Percentiles rank a stretch among this genome's conserved stretches.
Conservation (phyloP, 2,113 vertebrate genomes). For the Ursus arctos region DNA sequence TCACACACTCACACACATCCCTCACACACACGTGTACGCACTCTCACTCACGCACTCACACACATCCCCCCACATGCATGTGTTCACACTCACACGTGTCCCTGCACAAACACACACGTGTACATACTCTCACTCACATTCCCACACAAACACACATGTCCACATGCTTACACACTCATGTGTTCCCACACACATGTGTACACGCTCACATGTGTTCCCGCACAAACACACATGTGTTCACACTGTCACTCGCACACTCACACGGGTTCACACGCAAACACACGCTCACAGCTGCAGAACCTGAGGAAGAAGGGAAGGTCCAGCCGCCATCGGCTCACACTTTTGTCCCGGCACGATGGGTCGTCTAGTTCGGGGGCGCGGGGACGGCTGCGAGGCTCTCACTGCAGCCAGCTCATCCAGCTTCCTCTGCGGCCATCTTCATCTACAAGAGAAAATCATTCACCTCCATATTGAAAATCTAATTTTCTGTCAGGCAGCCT, state of each 20-base stretch:
- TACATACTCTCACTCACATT: too few species aligned
- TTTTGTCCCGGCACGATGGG: rapidly evolving
- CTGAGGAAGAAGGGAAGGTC: background rate
- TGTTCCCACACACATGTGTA: background rate
- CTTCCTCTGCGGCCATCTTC: background rate
- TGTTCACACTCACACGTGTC: too few species aligned
- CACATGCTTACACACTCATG: background rate
- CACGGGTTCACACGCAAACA: background rate
- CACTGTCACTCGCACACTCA: background rate
- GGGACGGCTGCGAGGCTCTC: rapidly evolving
- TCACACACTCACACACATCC: too few species aligned
- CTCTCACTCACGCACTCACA: too few species aligned
- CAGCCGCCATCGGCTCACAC: rapidly evolving
- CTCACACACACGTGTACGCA: rapidly evolving
- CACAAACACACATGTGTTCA: rapidly evolving
- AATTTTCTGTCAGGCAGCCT: background rate
- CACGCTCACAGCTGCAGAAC: background rate
- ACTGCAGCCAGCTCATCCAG: rapidly evolving
- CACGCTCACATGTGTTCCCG: background rate
- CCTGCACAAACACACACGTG: background rate
- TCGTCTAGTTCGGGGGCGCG: rapidly evolving
- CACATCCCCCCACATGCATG: background rate
- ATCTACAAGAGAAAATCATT: background rate
- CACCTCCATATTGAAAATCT: background rate
- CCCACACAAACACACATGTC: background rate